Base-by-base conservation (phyloP, 2,888 invertebrate genomes). In the Melanostoma scalare region DNA sequence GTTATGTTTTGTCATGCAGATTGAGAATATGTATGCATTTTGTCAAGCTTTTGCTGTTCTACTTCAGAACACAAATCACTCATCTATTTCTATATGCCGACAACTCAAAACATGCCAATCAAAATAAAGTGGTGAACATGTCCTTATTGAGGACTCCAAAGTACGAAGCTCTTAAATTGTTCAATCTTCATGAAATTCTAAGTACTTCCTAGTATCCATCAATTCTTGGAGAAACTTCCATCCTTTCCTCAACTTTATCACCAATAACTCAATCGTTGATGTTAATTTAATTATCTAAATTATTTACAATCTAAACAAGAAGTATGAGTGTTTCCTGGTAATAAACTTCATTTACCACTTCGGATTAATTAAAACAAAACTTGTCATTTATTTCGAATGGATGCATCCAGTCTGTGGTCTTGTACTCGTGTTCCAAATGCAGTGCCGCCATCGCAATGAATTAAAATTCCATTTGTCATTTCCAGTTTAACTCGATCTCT, bases 401-500 rank as follows among this genome's bases (percentile, higher is more conserved):
- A 71, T 56, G 53, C 63, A 55, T 73, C 44, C 60, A 74, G 68
- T 74, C 42, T 30, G 33, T 20, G n/a, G 48, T 20, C 60, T 63
- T 38, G 60, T 31, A 60, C 52, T 50, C 35, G 58, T 6, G 48
- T 0, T 10, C 6, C 48, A 35, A 56, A 8, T 36, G 20, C 36
- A 2, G 3, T 20, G 38, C 36, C 69, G 46, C 10, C 58, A 58
- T 55, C 50, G 42, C 10, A 48, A 33, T 69, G 38, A 74, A 68
- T 79, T 79, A 79, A 74, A 68, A 79, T 79, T 79, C 79, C 61
- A 74, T 53, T 46, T 58, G 60, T 60, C 55, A 60, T 55, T 46
- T 79, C 68, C 36, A 53, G 68, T 55, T n/a, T 55, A 68, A 80
- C 79, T 52, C 63, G 79, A 6, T 10, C 6, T 30, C 38, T 53